These are phyloP conservation scores for Phengaris alcon DNA, from an alignment of 2,888 invertebrate genomes.

Conservation along the genomic window DNA sequence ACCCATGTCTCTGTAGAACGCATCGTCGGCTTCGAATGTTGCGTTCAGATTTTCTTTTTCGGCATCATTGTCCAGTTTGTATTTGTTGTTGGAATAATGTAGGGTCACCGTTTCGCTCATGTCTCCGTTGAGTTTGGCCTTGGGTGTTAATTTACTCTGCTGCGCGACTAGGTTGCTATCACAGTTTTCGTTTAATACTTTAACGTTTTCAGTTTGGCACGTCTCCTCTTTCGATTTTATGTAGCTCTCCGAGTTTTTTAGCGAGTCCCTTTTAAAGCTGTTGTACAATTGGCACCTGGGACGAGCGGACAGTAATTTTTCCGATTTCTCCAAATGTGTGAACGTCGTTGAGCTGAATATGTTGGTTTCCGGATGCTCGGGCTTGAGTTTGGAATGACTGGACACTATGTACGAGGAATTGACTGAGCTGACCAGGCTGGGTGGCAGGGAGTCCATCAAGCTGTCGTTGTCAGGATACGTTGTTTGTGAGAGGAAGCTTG, in stretches of 20 bases:
- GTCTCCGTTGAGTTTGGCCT: slow-evolving; percentile 50
- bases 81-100: slow-evolving; percentile 68
- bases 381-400: slow-evolving; percentile 53
- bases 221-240: slow-evolving; percentile 66
- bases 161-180: slow-evolving; percentile 47
- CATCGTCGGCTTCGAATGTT: slow-evolving; percentile 63
- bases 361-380: slow-evolving; percentile 56
- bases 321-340: slow-evolving; percentile 68
- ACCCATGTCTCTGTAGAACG: slow-evolving; percentile 68
- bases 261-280: slow-evolving; percentile 60
- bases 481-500: slow-evolving; percentile 74
- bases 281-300: slow-evolving; percentile 62
- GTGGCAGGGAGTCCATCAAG: slow-evolving; percentile 69
- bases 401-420: slow-evolving; percentile 68
- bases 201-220: slow-evolving; percentile 63
- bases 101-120: slow-evolving; percentile 66
- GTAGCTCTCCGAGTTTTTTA: slow-evolving; percentile 66
- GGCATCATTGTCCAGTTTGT: slow-evolving; percentile 55
- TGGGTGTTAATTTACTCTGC: slow-evolving; percentile 48
- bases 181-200: slow-evolving; percentile 64
- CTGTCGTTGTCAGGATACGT: slow-evolving; percentile 72
- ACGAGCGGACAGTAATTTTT: slow-evolving; percentile 60
- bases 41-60: slow-evolving; percentile 67
- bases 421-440: slow-evolving; percentile 69
- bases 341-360: slow-evolving; percentile 71